A percentile compares a stretch with the other conserved stretches of the same genome.
These are phyloP conservation scores for Idris sp. DNA, from an alignment of 1,140 invertebrate genomes.

Conservation along the genomic window DNA sequence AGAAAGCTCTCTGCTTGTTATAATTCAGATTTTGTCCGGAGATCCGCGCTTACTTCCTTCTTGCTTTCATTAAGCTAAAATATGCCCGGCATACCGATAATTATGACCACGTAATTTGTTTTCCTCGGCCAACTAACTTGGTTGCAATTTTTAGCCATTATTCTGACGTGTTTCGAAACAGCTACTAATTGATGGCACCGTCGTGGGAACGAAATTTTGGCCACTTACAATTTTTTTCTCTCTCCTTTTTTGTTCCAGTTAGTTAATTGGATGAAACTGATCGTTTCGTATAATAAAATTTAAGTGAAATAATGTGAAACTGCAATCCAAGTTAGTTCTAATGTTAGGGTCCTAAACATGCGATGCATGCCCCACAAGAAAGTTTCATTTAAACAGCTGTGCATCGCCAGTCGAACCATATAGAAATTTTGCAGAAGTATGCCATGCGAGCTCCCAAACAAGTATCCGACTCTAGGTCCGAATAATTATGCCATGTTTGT, in stretches of 20 bases:
- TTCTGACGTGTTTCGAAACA: conserved; percentile 6
- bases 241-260: neutral
- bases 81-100: conserved; percentile 29
- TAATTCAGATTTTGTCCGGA: conserved; percentile 49
- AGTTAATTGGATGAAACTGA: too few species aligned
- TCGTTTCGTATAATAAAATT: too few species aligned
- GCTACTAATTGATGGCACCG: conserved; percentile 29
- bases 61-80: conserved; percentile 41
- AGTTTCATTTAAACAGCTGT: too few species aligned
- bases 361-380: too few species aligned
- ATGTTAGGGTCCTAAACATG: too few species aligned
- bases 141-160: conserved; percentile 28
- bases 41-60: conserved; percentile 29
- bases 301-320: too few species aligned
- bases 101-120: conserved; percentile 40
- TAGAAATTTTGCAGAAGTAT: too few species aligned
- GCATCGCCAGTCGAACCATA: too few species aligned
- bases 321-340: too few species aligned
- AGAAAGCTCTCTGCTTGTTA: conserved; percentile 32
- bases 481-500: too few species aligned
- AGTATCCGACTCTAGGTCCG: too few species aligned
- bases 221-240: conserved; percentile 6
- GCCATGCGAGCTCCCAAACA: too few species aligned
- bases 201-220: conserved; percentile 28
- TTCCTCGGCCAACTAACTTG: conserved; percentile 14